phyloP scores from a whole-genome alignment of 1,140 invertebrate species.

The Micrasema minimum region DNA sequence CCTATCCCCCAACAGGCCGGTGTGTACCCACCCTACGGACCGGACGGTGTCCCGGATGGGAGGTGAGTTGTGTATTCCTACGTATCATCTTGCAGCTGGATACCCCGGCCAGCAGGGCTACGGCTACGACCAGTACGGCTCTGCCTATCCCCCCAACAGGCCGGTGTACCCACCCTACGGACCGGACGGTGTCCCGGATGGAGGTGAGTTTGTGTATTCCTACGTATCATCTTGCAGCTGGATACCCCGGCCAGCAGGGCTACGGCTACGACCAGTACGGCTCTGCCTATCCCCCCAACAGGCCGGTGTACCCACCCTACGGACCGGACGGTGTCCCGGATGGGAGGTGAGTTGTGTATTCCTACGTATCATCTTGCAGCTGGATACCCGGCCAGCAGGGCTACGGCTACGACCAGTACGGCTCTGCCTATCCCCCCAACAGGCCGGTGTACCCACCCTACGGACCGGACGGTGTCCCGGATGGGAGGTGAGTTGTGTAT shows the following conservation, averaged over 20 bases:
- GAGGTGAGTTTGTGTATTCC: too few relatives aligned
- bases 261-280: constrained; percentile 72
- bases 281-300: constrained; percentile 74
- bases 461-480: constrained; percentile 72
- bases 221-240: too few relatives aligned
- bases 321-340: constrained; percentile 73
- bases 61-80: too few relatives aligned
- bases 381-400: constrained; percentile 67
- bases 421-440: constrained; percentile 75
- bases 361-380: too few relatives aligned
- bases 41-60: constrained; percentile 72
- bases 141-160: constrained; percentile 75
- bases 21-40: constrained; percentile 80
- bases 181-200: too few relatives aligned
- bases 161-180: constrained; percentile 80
- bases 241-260: constrained; percentile 66
- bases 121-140: constrained; percentile 72
- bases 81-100: constrained; percentile 65
- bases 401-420: constrained; percentile 71
- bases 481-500: constrained; percentile 75
- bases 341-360: constrained; percentile 75
- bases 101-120: constrained; percentile 67
- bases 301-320: constrained; percentile 80
- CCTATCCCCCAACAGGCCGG: constrained; percentile 74
- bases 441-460: constrained; percentile 80